A percentile compares a stretch with the other conserved stretches of the same genome.
phyloP scores from a whole-genome alignment of 2,797 vertebrate species.

The Falco concolor region DNA sequence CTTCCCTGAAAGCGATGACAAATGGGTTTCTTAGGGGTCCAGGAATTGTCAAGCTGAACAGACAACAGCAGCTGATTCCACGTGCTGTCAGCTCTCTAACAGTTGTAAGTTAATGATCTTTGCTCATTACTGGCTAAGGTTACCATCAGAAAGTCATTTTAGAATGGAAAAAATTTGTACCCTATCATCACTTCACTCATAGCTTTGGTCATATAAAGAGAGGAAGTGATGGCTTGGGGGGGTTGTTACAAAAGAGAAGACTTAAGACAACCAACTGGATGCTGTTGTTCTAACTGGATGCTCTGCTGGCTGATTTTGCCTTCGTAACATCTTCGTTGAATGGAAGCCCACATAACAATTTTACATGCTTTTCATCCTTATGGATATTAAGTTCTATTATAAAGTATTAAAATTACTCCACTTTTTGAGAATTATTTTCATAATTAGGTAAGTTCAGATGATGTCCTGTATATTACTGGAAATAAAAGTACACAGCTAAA shows the following conservation, averaged over 20 bases:
- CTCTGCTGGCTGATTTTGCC: background rate
- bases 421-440: background rate
- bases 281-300: background rate
- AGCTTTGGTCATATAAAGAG: background rate
- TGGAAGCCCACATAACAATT: background rate
- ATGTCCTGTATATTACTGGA: background rate
- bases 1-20: background rate
- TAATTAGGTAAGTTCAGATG: background rate
- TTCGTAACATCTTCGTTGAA: background rate
- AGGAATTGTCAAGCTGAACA: background rate
- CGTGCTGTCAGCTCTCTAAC: background rate
- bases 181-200: background rate
- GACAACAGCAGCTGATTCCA: background rate
- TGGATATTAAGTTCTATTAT: background rate
- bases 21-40: background rate
- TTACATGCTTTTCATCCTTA: background rate
- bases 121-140: background rate
- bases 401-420: background rate
- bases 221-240: background rate
- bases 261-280: background rate
- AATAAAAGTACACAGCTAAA: background rate
- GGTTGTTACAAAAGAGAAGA: background rate
- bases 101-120: background rate
- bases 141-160: background rate
- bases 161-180: background rate